Percentiles rank a stretch among this genome's conserved stretches.
Conservation (phyloP, 2,888 invertebrate species). For the Diaperis boleti region DNA sequence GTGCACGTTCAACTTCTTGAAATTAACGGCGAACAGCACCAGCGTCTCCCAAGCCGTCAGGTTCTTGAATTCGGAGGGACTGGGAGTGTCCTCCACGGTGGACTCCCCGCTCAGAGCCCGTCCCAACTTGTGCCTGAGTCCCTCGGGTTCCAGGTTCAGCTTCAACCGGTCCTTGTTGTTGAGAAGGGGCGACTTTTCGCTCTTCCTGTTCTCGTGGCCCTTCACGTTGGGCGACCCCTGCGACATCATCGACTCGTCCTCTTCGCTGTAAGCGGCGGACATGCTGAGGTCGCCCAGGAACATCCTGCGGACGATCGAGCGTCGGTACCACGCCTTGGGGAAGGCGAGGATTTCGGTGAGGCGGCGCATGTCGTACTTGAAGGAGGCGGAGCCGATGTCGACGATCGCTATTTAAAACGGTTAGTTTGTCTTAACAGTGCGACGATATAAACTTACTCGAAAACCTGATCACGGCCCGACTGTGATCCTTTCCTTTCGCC, state of each 20-base stretch:
- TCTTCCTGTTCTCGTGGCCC: conserved; percentile 50
- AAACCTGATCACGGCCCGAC: conserved; percentile 90
- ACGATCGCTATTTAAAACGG: conserved; percentile 86
- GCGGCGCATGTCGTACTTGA: conserved; percentile 98
- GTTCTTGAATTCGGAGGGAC: conserved; percentile 73
- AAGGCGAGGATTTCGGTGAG: conserved; percentile 97
- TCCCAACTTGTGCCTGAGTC: conserved; percentile 67
- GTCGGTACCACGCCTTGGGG: conserved; percentile 98
- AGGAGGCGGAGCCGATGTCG: conserved; percentile 95
- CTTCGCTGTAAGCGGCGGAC: conserved; percentile 60
- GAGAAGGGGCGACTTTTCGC: conserved; percentile 61
- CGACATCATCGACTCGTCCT: conserved; percentile 52
- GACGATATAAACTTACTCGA: conserved; percentile 76
- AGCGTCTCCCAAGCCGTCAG: conserved; percentile 94
- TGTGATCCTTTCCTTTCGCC: conserved; percentile 72
- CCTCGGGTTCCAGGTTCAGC: conserved; percentile 69
- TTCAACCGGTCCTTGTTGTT: conserved; percentile 70
- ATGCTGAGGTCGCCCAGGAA: conserved; percentile 94
- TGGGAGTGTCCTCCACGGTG: conserved; percentile 66
- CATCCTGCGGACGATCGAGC: conserved; percentile 90
- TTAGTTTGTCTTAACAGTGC: background rate
- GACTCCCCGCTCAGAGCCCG: conserved; percentile 68
- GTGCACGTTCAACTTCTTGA: conserved; percentile 94
- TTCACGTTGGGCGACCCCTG: conserved; percentile 51
- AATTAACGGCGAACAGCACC: conserved; percentile 95